Evolutionary conservation across 2,113 vertebrate genomes (phyloP), one percentile per base, ranked within the genome.

Genomic region (Bubalus kerabau): DNA sequence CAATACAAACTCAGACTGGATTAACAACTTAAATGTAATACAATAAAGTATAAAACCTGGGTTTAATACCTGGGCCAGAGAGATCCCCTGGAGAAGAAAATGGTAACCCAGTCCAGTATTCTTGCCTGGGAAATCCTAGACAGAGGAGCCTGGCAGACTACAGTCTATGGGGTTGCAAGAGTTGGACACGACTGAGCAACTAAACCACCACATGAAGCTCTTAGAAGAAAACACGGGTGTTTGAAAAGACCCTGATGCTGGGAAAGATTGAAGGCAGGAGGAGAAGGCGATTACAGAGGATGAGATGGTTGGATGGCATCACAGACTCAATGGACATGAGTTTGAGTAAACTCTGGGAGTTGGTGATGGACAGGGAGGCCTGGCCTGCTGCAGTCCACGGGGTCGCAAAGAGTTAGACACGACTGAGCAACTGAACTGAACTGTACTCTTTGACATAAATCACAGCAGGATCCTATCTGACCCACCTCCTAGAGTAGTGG

Each of bases 321-420:
- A 30, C 12, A 0, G 2, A 62, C 59, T 62, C 59, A 62, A 15
- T 62, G 59, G 59, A 15, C 59, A 30, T 62, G 13, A 30, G 59
- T 30, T 0, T 30, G 59, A 62, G 13, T 60, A 7, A 60, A 60
- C 12, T 30, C 26, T 6, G 5, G 59, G 5, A 60, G 28, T 60
- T 60, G 59, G 5, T 30, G 59, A 30, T 60, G 59, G 12, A 60
- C 59, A 60, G 59, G 59, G 12, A 60, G 59, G 26, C 26, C 26
- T 60, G 59, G 59, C 12, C 0, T 60, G 59, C 26, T 60, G 0
- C 59, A 30, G 60, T 62, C 28, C 60, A 30, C 6, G 28, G 13
- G 60, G 60, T 62, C 2, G 0, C 28, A 62, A 30, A 13, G 60
- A 62, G 28, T 62, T 0, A 1, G 60, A 62, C 28, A 15, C 0